Conservation (phyloP, 2,888 invertebrate genomes). For the Buathra laborator region DNA sequence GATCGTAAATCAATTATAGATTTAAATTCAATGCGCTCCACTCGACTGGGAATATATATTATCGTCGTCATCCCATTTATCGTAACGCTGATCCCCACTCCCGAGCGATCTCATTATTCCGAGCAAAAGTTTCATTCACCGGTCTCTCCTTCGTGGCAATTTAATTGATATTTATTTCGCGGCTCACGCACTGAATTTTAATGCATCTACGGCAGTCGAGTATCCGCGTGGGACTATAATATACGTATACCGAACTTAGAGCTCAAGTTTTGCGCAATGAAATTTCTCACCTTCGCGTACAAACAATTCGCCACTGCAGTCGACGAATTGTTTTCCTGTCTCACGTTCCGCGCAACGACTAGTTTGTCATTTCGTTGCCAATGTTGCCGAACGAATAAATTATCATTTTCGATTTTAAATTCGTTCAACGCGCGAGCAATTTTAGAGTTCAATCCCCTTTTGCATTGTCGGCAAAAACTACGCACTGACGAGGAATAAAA, state of each 20-base stretch:
- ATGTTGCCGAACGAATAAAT: not conserved
- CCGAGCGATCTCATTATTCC: conserved; percentile 1
- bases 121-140: conserved; percentile 3
- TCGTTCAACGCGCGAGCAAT: not conserved
- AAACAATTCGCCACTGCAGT: conserved; percentile 26
- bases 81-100: not conserved
- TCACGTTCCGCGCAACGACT: not conserved
- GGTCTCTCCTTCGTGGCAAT: conserved; percentile 2
- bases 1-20: not conserved
- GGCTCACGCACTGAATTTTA: conserved; percentile 58
- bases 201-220: conserved; percentile 32
- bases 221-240: conserved; percentile 22
- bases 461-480: not conserved
- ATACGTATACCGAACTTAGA: conserved; percentile 37
- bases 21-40: too few species aligned
- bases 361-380: not conserved
- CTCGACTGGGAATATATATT: not conserved
- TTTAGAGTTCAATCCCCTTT: not conserved
- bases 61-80: not conserved
- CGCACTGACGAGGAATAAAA: not conserved
- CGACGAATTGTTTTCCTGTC: conserved; percentile 28
- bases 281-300: not conserved
- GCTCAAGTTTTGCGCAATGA: conserved; percentile 48
- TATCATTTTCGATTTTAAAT: not conserved
- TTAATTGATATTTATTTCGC: conserved; percentile 64